These are phyloP conservation scores for Rapana venosa DNA, from an alignment of 2,888 invertebrate species.

Conservation along the genomic window DNA sequence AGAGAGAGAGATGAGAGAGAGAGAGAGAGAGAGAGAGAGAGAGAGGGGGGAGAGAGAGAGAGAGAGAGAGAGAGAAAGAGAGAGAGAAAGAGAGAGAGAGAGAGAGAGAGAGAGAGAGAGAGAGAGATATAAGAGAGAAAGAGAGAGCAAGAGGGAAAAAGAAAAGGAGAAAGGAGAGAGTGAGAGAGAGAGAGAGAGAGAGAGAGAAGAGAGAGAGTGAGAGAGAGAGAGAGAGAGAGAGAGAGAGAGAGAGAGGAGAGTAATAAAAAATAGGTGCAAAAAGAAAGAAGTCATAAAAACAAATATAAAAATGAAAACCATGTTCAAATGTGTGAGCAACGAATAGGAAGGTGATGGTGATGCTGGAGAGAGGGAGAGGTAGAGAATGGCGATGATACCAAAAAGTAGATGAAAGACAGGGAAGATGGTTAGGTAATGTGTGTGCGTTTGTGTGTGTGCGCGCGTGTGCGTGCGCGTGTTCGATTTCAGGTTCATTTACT, in stretches of 20 bases:
- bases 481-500: too few relatives aligned
- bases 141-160: neutral
- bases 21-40: neutral
- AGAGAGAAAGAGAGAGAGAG: too few relatives aligned
- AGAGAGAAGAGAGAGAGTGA: too few relatives aligned
- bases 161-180: neutral
- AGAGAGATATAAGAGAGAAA: neutral
- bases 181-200: too few relatives aligned
- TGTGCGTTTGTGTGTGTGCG: too few relatives aligned
- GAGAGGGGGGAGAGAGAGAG: slow-evolving; percentile 5
- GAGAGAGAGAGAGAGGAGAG: neutral
- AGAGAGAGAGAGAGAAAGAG: neutral
- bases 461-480: too few relatives aligned
- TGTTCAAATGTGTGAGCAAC: neutral
- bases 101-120: too few relatives aligned
- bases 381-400: too few relatives aligned
- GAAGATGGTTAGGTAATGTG: too few relatives aligned
- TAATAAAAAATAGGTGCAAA: neutral
- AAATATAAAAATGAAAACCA: neutral
- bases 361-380: neutral
- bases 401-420: too few relatives aligned
- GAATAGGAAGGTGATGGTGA: neutral
- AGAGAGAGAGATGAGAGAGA: too few relatives aligned
- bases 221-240: neutral
- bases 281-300: neutral